Evolutionary conservation across 2,113 vertebrate genomes (phyloP), one percentile per base, ranked within the genome.

Genomic region (Vulpes lagopus): DNA sequence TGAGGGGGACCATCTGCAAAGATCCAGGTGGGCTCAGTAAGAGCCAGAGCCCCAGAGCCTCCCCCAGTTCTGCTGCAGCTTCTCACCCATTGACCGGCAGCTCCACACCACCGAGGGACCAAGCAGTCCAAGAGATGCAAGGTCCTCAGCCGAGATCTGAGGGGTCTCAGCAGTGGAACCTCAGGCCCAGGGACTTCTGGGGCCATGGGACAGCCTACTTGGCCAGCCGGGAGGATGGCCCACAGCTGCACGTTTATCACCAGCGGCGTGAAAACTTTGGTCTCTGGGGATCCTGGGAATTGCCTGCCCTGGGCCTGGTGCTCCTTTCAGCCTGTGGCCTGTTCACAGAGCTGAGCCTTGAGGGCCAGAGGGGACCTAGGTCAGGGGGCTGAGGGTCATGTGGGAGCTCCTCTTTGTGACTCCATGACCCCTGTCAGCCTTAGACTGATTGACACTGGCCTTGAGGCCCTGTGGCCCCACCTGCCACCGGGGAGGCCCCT

Each of bases 11-110:
- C 5, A 10, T n/a, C 60, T 2, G 0, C 67, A 76, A 73, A 67
- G 35, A 88, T 64, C 19, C 43, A 4, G n/a, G 38, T 0, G 60
- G 32, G 20, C 17, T 57, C 49, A 32, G 23, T 27, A 57, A 86
- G 30, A 49, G 12, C 57, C 12, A 5, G 12, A 62, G 43, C 12
- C 14, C 32, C 59, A 30, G 76, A 51, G 25, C 71, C 32, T 51
- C 14, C 65, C 23, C 16, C 20, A n/a, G 49, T 67, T 35, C 85
- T 4, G 19, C 3, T 22, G 8, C 51, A 38, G 17, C 0, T 23
- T 2, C 4, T 4, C 38, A 4, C 25, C 32, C 2, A 3, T 11
- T 38, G 4, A 20, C 38, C 30, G 9, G 23, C 15, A 53, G 9
- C 30, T 38, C 71, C 2, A 12, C 3, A 1, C 51, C 60, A 22